Evolutionary conservation across 2,797 vertebrate genomes (phyloP), one percentile per base, ranked within the genome.

Genomic region (Poeciliopsis paucimaculata): DNA sequence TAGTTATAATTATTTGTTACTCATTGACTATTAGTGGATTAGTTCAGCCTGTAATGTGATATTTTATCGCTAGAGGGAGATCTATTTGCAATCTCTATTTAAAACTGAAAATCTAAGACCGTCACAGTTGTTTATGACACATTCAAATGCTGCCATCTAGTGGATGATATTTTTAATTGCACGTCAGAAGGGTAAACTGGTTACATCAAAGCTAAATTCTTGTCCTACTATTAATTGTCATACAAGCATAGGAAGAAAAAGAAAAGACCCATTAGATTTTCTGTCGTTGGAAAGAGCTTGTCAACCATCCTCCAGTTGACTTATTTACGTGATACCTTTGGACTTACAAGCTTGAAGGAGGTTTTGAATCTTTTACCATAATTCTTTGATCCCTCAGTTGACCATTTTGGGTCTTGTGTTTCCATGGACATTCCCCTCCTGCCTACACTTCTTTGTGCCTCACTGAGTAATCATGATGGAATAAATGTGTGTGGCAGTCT

Each of bases 401-500:
- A 90, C 79, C 88, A 77, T 72, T 34, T 0, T 55, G 72, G 86
- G 86, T 84, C 82, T 85, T 79, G 20, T 57, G 11, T 80, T 90
- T 91, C 79, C 81, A 79, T 80, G 86, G 83, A 88, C 68, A 72
- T 77, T 31, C 60, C 78, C 85, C 82, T 80, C 80, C 80, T 78
- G 26, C 81, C 49, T 73, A 51, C 49, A 75, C 85, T 76, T 87
- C 83, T 90, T 88, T 89, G 79, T 86, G 80, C 79, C 80, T 88
- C 78, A 85, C 82, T 89, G 89, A 92, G 79, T 93, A 86, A 91
- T 86, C 79, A 79, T 83, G 81, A 83, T 88, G 80, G 87, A 86
- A 82, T 71, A 80, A 87, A 76, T 49, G 78, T 83, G 75, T 77
- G 76, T 31, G 82, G 82, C 79, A 80, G 49, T 31, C 62, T 79